These are phyloP conservation scores for Folsomia manolachei DNA, from an alignment of 2,888 invertebrate genomes.

Conservation along the genomic window DNA sequence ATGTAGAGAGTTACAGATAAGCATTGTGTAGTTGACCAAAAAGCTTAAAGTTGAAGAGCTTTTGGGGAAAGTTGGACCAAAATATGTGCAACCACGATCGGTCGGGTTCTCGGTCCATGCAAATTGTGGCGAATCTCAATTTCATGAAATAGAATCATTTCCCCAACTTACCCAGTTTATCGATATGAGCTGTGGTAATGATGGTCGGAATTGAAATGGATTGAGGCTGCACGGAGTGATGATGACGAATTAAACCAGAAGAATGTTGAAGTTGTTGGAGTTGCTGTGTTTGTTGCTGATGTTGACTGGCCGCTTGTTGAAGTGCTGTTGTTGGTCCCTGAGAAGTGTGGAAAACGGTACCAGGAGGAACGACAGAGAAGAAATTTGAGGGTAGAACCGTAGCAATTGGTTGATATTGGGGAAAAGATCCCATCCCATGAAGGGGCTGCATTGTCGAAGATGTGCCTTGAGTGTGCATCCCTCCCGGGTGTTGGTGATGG, in stretches of 20 bases:
- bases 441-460: constrained; percentile 37
- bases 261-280: constrained; percentile 22
- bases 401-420: constrained; percentile 49
- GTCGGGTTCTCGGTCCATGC: too few relatives aligned
- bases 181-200: constrained; percentile 52
- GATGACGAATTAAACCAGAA: constrained; percentile 33
- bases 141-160: neutral
- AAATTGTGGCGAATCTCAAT: neutral
- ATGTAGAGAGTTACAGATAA: too few relatives aligned
- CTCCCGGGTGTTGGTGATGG: constrained; percentile 26
- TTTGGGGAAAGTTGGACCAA: too few relatives aligned
- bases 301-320: constrained; percentile 18
- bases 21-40: too few relatives aligned
- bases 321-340: constrained; percentile 56
- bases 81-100: neutral
- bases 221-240: constrained; percentile 28
- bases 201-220: constrained; percentile 53
- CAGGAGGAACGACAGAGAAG: constrained; percentile 60
- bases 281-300: constrained; percentile 27
- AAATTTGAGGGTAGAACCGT: constrained; percentile 50
- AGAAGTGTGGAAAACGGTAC: constrained; percentile 62
- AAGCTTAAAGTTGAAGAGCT: too few relatives aligned
- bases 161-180: constrained; percentile 42
- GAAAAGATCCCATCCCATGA: constrained; percentile 43
- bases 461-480: constrained; percentile 9